phyloP scores from a whole-genome alignment of 1,140 invertebrate species.

The Bombus pascuorum region DNA sequence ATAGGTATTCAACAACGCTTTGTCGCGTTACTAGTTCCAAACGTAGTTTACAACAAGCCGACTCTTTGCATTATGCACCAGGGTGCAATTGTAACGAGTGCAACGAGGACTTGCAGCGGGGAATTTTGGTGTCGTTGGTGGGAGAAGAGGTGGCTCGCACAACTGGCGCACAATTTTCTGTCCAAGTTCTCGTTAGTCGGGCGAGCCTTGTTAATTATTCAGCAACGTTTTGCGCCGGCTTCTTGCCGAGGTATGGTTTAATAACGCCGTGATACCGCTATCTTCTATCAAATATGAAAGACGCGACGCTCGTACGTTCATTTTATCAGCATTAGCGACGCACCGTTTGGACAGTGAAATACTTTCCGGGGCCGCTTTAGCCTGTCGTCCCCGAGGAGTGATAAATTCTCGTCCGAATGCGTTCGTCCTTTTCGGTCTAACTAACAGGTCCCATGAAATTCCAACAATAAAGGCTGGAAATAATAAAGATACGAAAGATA shows the following conservation, averaged over 20 bases:
- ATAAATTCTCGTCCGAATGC: slow-evolving; percentile 2
- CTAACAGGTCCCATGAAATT: neutral
- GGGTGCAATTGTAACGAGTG: slow-evolving; percentile 1
- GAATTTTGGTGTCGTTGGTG: slow-evolving; percentile 5
- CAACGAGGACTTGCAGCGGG: neutral
- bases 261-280: slow-evolving; percentile 19
- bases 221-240: slow-evolving; percentile 42
- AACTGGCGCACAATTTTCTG: slow-evolving; percentile 48
- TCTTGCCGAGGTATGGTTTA: slow-evolving; percentile 15
- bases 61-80: neutral
- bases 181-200: slow-evolving; percentile 61
- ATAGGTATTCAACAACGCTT: neutral
- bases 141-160: neutral
- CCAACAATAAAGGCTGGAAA: neutral
- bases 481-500: neutral
- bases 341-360: slow-evolving; percentile 17
- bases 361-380: neutral
- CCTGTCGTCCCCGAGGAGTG: neutral
- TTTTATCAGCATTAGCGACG: slow-evolving; percentile 36
- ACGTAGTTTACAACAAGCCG: neutral
- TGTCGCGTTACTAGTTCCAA: neutral
- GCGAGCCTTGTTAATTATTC: slow-evolving; percentile 53
- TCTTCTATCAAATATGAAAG: slow-evolving; percentile 46
- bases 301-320: slow-evolving; percentile 30
- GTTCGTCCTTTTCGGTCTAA: neutral